These are phyloP conservation scores for Laupala kohalensis DNA, from an alignment of 1,140 invertebrate species.

Conservation along the genomic window DNA sequence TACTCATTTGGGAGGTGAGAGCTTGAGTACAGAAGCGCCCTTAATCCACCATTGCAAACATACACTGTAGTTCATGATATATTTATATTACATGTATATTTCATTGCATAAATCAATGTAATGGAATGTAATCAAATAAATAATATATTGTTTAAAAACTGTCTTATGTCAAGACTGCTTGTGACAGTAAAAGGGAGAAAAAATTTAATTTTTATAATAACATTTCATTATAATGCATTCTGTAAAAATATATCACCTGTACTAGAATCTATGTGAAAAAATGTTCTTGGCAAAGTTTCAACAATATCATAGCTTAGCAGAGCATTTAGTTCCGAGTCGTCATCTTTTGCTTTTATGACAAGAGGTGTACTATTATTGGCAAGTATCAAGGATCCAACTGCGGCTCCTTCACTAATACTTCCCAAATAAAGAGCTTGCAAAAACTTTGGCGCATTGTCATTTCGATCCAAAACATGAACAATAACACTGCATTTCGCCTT, in stretches of 20 bases:
- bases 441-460: constrained; percentile 79
- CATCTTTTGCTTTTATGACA: constrained; percentile 63
- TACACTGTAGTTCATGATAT: too few relatives aligned
- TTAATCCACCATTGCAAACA: too few relatives aligned
- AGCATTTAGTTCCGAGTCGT: constrained; percentile 68
- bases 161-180: too few relatives aligned
- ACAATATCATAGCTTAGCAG: constrained; percentile 74
- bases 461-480: constrained; percentile 64
- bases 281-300: constrained; percentile 52
- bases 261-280: constrained; percentile 75
- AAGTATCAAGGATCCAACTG: constrained; percentile 55
- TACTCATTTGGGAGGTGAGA: too few relatives aligned
- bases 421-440: constrained; percentile 51
- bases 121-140: too few relatives aligned
- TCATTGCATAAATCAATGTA: too few relatives aligned
- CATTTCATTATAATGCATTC: neutral
- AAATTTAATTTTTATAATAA: too few relatives aligned
- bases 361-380: constrained; percentile 53
- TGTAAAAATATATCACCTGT: constrained; percentile 39
- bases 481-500: constrained; percentile 49
- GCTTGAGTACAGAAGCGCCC: too few relatives aligned
- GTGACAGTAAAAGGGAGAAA: too few relatives aligned
- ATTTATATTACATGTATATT: too few relatives aligned
- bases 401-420: constrained; percentile 55
- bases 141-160: too few relatives aligned